phyloP scores from a whole-genome alignment of 2,113 vertebrate species.

The Cnemophilus loriae region DNA sequence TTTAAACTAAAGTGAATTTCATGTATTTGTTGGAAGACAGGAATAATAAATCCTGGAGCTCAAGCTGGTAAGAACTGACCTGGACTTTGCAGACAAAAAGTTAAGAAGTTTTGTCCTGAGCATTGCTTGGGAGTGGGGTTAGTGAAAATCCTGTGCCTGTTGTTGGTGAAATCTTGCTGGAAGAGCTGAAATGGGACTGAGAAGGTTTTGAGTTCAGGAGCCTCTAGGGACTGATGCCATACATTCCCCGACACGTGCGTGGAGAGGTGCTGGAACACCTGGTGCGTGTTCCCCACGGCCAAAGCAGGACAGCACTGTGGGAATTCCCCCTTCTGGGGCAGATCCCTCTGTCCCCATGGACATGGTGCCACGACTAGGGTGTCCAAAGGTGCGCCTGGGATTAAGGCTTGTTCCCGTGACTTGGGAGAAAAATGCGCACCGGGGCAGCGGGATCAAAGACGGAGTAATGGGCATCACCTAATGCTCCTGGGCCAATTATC shows the following conservation, averaged over 20 bases:
- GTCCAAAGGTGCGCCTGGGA: not conserved
- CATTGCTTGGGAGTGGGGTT: not conserved
- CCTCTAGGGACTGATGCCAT: accelerated
- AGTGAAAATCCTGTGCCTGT: not conserved
- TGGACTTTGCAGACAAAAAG: not conserved
- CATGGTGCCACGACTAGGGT: accelerated
- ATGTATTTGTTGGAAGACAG: constrained; percentile 65
- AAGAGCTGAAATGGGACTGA: not conserved
- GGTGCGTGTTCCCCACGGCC: accelerated
- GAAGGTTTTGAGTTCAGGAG: not conserved
- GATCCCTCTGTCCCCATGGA: not conserved
- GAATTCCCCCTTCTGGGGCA: not conserved
- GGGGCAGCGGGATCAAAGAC: not conserved
- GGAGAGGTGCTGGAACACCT: not conserved
- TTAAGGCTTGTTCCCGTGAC: not conserved
- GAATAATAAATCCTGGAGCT: constrained; percentile 67
- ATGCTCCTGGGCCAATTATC: not conserved
- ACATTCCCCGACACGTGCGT: accelerated
- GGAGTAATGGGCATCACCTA: not conserved
- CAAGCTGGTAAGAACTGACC: constrained; percentile 31
- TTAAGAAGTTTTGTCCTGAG: not conserved
- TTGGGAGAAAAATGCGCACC: not conserved
- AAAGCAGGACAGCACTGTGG: not conserved
- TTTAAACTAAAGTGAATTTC: constrained; percentile 70
- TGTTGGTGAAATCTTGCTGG: not conserved